Conservation (phyloP, 2,797 vertebrate species). For the Acipenser oxyrinchus region DNA sequence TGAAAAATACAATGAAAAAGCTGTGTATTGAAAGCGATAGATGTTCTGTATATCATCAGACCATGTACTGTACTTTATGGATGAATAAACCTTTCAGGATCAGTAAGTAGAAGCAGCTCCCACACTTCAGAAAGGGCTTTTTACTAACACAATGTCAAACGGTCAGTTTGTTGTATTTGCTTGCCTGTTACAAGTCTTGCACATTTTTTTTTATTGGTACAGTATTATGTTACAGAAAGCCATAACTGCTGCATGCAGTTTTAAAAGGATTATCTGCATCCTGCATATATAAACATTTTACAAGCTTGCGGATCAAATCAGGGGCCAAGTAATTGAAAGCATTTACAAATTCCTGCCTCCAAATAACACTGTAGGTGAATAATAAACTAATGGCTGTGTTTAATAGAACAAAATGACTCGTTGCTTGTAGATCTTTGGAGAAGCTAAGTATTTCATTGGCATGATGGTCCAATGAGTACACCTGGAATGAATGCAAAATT, state of each 20-base stretch:
- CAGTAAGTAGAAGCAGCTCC: too few species aligned
- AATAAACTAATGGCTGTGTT: constrained; percentile 10
- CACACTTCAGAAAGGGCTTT: too few species aligned
- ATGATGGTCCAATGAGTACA: neutral
- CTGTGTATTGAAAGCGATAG: too few species aligned
- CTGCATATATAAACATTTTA: constrained; percentile 33
- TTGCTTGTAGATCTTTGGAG: neutral
- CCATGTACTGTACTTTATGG: too few species aligned
- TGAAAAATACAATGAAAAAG: too few species aligned
- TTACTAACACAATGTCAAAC: too few species aligned
- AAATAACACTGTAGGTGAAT: constrained; percentile 21
- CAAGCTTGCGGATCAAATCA: constrained; percentile 25
- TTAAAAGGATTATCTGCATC: constrained; percentile 9
- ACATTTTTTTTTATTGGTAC: too few species aligned
- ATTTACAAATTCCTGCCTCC: constrained; percentile 14
- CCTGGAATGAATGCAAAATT: neutral
- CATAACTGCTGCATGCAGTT: constrained; percentile 10
- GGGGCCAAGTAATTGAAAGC: constrained; percentile 24
- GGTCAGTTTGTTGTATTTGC: too few species aligned
- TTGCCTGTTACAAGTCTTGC: too few species aligned
- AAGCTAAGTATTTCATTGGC: neutral
- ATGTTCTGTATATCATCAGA: too few species aligned
- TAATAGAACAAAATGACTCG: constrained; percentile 8
- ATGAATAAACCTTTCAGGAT: too few species aligned
- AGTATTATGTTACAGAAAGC: too few species aligned